phyloP scores from a whole-genome alignment of 2,888 invertebrate genomes.

The Pyrrhosoma nymphula region DNA sequence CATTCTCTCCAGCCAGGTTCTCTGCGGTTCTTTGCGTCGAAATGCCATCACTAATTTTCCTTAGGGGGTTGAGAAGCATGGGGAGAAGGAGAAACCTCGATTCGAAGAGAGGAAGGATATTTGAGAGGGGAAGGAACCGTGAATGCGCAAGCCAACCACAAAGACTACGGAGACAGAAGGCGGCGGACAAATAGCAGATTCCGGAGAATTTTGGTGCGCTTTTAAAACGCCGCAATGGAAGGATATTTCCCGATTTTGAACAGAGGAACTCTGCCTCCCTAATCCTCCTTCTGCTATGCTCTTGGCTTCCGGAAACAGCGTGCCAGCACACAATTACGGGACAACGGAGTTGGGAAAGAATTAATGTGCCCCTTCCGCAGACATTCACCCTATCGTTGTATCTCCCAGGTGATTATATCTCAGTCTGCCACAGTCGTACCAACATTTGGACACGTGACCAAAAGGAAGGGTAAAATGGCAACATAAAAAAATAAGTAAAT shows the following conservation, averaged over 20 bases:
- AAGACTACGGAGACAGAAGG: background rate
- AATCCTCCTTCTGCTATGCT: background rate
- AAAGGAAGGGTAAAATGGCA: too few species aligned
- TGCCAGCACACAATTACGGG: background rate
- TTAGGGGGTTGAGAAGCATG: background rate
- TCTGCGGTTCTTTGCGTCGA: too few species aligned
- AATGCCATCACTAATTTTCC: too few species aligned
- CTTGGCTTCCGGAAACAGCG: background rate
- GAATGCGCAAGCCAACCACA: background rate
- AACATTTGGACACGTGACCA: too few species aligned
- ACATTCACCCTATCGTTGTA: too few species aligned
- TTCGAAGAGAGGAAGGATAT: background rate
- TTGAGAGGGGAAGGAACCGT: background rate
- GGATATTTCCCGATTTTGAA: background rate
- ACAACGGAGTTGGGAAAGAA: background rate
- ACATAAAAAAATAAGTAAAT: too few species aligned
- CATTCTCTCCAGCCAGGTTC: too few species aligned
- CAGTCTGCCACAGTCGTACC: too few species aligned
- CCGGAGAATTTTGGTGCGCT: background rate
- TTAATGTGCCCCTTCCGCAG: too few species aligned
- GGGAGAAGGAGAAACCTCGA: background rate
- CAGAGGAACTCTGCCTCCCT: background rate
- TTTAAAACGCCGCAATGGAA: background rate
- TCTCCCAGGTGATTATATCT: too few species aligned
- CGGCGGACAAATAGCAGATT: background rate